Evolutionary conservation across 2,113 vertebrate species (phyloP), one percentile per base, ranked within the genome.

Genomic region (Nansenia antarctica): DNA sequence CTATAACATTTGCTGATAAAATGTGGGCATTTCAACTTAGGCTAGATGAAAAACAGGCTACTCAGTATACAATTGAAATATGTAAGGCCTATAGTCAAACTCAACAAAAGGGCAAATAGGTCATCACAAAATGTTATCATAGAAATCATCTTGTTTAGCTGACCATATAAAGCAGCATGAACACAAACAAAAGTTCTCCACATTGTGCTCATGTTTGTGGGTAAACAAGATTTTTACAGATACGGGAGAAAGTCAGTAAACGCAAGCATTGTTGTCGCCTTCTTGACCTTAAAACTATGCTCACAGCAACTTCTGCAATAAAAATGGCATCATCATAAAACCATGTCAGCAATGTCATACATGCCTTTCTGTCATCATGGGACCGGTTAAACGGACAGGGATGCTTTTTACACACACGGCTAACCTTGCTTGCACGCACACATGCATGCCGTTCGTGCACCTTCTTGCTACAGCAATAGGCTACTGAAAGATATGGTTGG

Each of bases 201-300:
- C 59, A 81, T 67, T 77, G 61, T 64, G 0, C 6, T 72, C 30
- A 62, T 87, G 75, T 90, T 87, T 87, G 73, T 82, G 82, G 84
- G 78, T 83, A 87, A 87, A 90, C 80, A 86, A 73, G 76, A 82
- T 64, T 72, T 45, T 18, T 60, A 78, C 42, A 72, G 81, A 83
- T 82, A 85, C 57, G 79, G 77, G 82, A 71, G 22, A 62, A 86
- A 84, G 61, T 76, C 66, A 76, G 62, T 74, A 80, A 22, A 88
- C 81, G 85, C 84, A 81, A 79, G 81, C 74, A 73, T 65, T 82
- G 73, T 80, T 86, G 84, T 87, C n/a, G n/a, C n/a, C n/a, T n/a
- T n/a, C 69, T 73, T 81, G 69, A 76, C 64, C 69, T 64, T 31
- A 73, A 74, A 83, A 78, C 34, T 58, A 70, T 0, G 60, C 80